Evolutionary conservation across 1,140 invertebrate species (phyloP).

Genomic region (Bombus fervidus): DNA sequence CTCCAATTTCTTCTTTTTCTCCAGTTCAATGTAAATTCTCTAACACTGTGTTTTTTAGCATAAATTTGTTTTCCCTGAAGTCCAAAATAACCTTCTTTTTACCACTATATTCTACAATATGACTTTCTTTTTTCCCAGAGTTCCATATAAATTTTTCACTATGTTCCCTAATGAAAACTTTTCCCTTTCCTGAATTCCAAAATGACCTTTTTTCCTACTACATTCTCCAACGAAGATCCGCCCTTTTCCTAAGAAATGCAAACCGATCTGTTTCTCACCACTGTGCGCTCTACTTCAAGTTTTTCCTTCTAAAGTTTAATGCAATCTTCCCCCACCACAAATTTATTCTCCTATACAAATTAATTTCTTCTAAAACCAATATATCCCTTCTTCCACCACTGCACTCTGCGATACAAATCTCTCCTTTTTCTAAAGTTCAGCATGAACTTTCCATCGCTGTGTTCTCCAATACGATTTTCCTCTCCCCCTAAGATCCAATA

Average conservation of each 20-base stretch:
- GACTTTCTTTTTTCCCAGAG: not conserved
- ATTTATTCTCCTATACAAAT: not conserved
- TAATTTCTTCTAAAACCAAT: not conserved
- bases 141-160: not conserved
- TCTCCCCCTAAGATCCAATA: not conserved
- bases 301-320: not conserved
- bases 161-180: not conserved
- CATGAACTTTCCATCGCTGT: not conserved
- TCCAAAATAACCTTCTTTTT: not conserved
- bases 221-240: not conserved
- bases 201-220: not conserved
- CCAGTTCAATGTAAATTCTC: not conserved
- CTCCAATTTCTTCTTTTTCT: not conserved
- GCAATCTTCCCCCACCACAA: not conserved
- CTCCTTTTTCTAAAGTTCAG: not conserved
- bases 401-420: not conserved
- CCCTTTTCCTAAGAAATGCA: not conserved
- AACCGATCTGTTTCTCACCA: not conserved
- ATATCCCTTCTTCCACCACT: not conserved
- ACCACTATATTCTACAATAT: not conserved
- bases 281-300: not conserved
- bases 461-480: not conserved
- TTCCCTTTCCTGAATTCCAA: not conserved
- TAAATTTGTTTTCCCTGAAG: not conserved
- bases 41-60: too few species aligned